A percentile compares a stretch with the other conserved stretches of the same genome.
Conservation (phyloP, 2,888 invertebrate species). For the Isoperla grammatica region DNA sequence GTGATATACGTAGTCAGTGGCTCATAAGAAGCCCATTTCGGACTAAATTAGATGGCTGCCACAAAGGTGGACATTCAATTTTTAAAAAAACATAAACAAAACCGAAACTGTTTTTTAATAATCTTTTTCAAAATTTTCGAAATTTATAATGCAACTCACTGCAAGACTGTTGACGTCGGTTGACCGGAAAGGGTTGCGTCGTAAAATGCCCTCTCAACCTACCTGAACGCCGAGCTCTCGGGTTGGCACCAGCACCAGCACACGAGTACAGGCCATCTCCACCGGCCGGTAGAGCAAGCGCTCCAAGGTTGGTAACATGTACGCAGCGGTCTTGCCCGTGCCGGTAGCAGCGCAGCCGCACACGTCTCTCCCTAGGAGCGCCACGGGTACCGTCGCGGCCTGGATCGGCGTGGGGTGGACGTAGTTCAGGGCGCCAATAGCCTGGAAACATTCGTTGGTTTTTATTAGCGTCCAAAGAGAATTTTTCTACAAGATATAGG, state of each 20-base stretch:
- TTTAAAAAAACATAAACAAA: no score
- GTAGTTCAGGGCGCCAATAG: slow-evolving; percentile 82
- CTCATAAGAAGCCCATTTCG: no score
- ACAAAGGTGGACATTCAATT: no score
- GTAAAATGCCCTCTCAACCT: no score
- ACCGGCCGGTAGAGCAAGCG: slow-evolving; percentile 81
- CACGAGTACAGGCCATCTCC: slow-evolving; percentile 56
- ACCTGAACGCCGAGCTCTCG: slow-evolving; percentile 92
- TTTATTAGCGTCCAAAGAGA: background rate
- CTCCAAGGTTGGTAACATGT: slow-evolving; percentile 96
- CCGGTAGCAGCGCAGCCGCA: slow-evolving; percentile 99
- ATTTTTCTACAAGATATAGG: background rate
- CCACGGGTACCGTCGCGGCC: slow-evolving; percentile 89
- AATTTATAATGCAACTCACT: no score
- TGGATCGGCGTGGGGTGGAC: slow-evolving; percentile 96
- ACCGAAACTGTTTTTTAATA: no score
- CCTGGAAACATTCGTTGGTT: no score
- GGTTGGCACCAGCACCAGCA: slow-evolving; percentile 92
- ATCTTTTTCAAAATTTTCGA: no score
- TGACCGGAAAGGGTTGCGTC: no score
- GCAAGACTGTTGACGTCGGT: no score
- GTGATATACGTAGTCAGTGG: no score
- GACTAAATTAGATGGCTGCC: no score
- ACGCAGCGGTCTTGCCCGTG: slow-evolving; percentile 96
- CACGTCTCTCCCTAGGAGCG: slow-evolving; percentile 86